phyloP scores from a whole-genome alignment of 2,888 invertebrate species.

The Punctoribates punctum region DNA sequence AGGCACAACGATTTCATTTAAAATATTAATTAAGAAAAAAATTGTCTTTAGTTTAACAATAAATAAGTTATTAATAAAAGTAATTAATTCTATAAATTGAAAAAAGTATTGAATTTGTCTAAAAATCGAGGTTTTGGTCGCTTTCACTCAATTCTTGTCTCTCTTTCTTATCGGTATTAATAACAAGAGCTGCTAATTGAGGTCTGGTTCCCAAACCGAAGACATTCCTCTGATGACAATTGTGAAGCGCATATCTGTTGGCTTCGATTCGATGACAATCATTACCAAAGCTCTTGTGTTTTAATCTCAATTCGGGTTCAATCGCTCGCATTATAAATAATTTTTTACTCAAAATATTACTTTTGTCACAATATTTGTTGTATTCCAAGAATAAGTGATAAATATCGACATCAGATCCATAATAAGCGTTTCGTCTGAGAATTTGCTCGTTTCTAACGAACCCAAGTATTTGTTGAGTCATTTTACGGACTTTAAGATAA shows the following conservation, averaged over 20 bases:
- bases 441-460: conserved; percentile 52
- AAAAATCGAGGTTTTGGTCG: neutral
- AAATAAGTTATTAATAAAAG: neutral
- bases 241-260: conserved; percentile 8
- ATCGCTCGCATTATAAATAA: conserved; percentile 65
- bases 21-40: neutral
- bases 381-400: conserved; percentile 68
- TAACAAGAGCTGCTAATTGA: conserved; percentile 38
- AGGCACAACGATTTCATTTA: neutral
- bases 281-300: conserved; percentile 50
- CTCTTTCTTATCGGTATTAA: conserved; percentile 9
- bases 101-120: neutral
- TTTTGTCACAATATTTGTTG: conserved; percentile 61
- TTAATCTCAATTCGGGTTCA: conserved; percentile 70
- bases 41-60: neutral
- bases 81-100: neutral
- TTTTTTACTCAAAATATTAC: neutral
- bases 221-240: conserved; percentile 7
- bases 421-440: conserved; percentile 42
- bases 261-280: conserved; percentile 25
- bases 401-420: conserved; percentile 53
- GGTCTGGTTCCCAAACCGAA: conserved; percentile 25
- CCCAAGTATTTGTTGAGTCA: conserved; percentile 60
- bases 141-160: neutral
- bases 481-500: conserved; percentile 67